A percentile compares a stretch with the other conserved stretches of the same genome.
Conservation (phyloP, 2,888 invertebrate genomes). For the Dinocampus coccinellae region DNA sequence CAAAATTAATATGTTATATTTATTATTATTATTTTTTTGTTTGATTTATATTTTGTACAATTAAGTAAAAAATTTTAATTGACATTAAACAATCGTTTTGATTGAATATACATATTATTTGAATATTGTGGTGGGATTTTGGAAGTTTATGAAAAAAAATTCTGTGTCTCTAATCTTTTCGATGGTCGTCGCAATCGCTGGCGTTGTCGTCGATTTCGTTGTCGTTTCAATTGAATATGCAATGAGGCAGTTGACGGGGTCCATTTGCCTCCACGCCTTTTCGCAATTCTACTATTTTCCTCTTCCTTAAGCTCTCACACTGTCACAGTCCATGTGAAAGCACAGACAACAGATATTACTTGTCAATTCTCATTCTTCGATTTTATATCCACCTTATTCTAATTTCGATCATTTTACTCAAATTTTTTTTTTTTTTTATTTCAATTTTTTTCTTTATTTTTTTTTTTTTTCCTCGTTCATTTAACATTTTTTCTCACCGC, state of each 20-base stretch:
- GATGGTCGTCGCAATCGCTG: no score
- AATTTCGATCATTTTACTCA: not conserved
- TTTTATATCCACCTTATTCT: not conserved
- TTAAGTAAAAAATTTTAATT: no score
- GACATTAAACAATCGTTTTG: no score
- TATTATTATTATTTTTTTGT: no score
- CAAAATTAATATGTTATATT: no score
- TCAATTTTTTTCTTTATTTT: not conserved
- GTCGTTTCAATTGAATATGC: conserved; percentile 62
- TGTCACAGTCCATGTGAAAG: not conserved
- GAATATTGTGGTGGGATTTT: not conserved
- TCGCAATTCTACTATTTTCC: conserved; percentile 20
- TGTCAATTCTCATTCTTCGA: conserved; percentile 14
- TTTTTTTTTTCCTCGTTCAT: not conserved
- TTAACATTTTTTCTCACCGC: not conserved
- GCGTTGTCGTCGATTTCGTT: conserved; percentile 28
- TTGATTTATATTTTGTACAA: no score
- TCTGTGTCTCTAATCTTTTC: no score
- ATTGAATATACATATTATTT: not conserved
- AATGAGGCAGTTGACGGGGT: conserved; percentile 56
- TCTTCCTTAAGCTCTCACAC: not conserved
- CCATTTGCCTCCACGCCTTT: conserved; percentile 43
- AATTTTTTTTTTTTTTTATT: conserved; percentile 3
- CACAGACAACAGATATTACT: conserved; percentile 27
- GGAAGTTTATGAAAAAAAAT: conserved; percentile 57